Evolutionary conservation across 1,140 invertebrate species (phyloP), one percentile per base, ranked within the genome.

Genomic region (Cydia strobilella): DNA sequence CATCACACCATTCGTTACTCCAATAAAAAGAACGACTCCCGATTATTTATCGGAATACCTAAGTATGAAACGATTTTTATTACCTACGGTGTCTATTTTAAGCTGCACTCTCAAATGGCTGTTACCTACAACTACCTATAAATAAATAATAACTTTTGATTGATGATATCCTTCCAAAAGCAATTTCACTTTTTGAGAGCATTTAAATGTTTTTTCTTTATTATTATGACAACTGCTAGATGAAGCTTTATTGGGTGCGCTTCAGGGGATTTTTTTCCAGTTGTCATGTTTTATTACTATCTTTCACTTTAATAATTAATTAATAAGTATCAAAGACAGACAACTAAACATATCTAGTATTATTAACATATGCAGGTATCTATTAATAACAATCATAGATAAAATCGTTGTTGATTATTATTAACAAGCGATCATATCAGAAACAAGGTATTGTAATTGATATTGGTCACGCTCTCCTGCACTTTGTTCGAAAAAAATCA

Each of bases 1-100:
- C 89, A 92, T 92, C 86, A 88, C 81, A 90, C 83, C 90, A 91
- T 91, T 92, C 90, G 89, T 89, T 91, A 90, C 89, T 90, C 81
- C 87, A 90, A 90, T 92, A 91, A 92, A 91, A 91, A 92, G 85
- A 90, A 90, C 84, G 89, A 87, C 86, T 91, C 84, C 81, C 80
- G 75, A 87, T 91, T 90, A 91, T 90, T 90, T 91, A 90, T 92
- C 86, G 86, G 86, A 77, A 79, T 78, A n/a, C n/a, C n/a, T n/a
- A 81, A 79, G 79, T 86, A 91, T 86, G 80, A 66, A 66, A 66
- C 63, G 83, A 89, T 85, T 89, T 86, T 90, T 90, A 90, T 92
- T 89, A 86, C 80, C 91, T 89, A 86, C 80, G 73, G 20, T 85
- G 78, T 87, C 84, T 86, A 90, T 88, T 88, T 89, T 86, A 79